Evolutionary conservation across 2,113 vertebrate genomes (phyloP).

Genomic region (Aix galericulata): DNA sequence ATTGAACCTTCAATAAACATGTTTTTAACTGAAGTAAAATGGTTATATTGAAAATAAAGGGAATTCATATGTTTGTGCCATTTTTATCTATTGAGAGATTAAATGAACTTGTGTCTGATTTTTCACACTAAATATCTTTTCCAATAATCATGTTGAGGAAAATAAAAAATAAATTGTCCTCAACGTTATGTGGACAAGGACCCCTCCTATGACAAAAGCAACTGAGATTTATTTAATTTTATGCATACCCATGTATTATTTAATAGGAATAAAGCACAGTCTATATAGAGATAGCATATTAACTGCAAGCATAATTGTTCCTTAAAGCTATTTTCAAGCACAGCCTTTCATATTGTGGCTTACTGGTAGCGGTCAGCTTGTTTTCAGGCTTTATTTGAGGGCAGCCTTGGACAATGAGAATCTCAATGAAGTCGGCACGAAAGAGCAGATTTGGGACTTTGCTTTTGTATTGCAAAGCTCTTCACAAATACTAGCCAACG

Average conservation of each 20-base stretch:
- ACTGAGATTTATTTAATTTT: not conserved
- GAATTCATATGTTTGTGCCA: slow-evolving; percentile 7
- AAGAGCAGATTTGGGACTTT: not conserved
- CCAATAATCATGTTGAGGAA: not conserved
- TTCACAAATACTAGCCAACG: not conserved
- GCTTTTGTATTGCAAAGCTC: not conserved
- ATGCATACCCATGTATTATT: not conserved
- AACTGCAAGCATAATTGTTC: not conserved
- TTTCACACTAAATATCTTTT: not conserved
- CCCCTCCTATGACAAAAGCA: not conserved
- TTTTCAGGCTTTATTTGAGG: not conserved
- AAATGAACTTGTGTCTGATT: not conserved
- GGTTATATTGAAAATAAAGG: slow-evolving; percentile 39
- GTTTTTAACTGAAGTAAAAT: slow-evolving; percentile 29
- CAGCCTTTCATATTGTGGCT: not conserved
- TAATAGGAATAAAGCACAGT: not conserved
- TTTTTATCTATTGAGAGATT: not conserved
- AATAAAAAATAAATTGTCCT: not conserved
- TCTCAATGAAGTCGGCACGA: not conserved
- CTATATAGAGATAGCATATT: not conserved
- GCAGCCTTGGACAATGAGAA: not conserved
- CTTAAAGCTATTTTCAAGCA: not conserved
- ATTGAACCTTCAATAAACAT: slow-evolving; percentile 57
- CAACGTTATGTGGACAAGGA: not conserved
- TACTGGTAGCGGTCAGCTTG: not conserved